phyloP scores from a whole-genome alignment of 2,797 vertebrate genomes.

The Spea hammondii region DNA sequence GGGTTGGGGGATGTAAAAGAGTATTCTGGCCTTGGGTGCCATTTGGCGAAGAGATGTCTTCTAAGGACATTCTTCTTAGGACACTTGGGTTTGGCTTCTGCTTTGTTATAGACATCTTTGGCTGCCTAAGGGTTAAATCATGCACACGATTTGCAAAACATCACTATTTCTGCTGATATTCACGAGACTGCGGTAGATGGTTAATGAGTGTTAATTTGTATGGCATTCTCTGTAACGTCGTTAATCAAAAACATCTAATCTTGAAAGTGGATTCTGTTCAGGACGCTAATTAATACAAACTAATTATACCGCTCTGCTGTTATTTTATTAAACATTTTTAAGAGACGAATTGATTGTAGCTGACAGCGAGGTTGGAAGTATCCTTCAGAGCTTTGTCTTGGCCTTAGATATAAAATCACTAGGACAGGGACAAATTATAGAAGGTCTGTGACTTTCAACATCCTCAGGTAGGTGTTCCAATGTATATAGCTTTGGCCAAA shows the following conservation, averaged over 20 bases:
- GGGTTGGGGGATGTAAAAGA: no score
- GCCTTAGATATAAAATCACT: no score
- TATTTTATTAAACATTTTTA: constrained; percentile 26
- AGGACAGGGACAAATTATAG: no score
- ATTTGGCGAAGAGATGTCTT: no score
- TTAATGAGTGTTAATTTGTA: constrained; percentile 42
- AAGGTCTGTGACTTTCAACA: no score
- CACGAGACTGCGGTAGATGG: background rate
- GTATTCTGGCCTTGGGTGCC: no score
- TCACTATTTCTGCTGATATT: background rate
- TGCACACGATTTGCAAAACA: background rate
- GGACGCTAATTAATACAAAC: constrained; percentile 41
- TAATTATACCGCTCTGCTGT: constrained; percentile 19
- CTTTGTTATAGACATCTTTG: background rate
- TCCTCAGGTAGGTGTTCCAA: no score
- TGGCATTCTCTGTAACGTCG: constrained; percentile 35
- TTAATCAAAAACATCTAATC: constrained; percentile 43
- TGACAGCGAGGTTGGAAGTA: background rate
- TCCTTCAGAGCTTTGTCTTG: background rate
- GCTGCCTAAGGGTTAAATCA: background rate
- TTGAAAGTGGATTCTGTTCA: constrained; percentile 35
- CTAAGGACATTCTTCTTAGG: no score
- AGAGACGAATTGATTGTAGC: constrained; percentile 25
- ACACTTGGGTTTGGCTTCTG: no score
- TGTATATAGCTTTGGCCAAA: no score